A percentile compares a stretch with the other conserved stretches of the same genome.
Conservation (phyloP, 2,888 invertebrate genomes). For the Phyto melanocephala region DNA sequence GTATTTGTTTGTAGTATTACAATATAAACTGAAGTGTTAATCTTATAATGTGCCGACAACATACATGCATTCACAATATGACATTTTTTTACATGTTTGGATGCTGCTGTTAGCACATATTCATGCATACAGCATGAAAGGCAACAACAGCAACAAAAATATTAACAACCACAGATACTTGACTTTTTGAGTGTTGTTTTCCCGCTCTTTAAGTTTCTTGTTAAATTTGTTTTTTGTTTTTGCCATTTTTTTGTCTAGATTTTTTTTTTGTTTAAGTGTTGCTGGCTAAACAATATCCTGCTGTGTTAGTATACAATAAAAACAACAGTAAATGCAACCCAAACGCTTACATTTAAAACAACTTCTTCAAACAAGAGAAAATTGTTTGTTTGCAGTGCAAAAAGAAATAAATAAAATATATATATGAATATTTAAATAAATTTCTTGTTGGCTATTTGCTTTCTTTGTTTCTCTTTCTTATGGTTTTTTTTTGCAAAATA, state of each 20-base stretch:
- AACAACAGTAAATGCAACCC: constrained; percentile 32
- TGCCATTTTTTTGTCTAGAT: constrained; percentile 16
- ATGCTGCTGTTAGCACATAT: constrained; percentile 14
- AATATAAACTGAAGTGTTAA: constrained; percentile 56
- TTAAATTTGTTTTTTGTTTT: constrained; percentile 24
- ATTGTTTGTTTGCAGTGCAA: not conserved
- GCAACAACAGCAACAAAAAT: constrained; percentile 14
- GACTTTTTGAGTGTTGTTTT: constrained; percentile 73
- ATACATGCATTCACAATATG: not conserved
- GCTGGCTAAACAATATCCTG: constrained; percentile 62
- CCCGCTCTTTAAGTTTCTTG: constrained; percentile 65
- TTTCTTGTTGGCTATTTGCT: not conserved
- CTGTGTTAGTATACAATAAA: constrained; percentile 44
- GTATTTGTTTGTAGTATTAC: too few species aligned
- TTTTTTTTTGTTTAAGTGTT: constrained; percentile 52
- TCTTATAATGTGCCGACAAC: constrained; percentile 35
- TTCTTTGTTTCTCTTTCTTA: not conserved
- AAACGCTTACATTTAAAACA: constrained; percentile 35
- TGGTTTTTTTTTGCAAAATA: not conserved
- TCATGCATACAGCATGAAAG: not conserved
- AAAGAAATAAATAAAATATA: not conserved
- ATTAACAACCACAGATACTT: constrained; percentile 70
- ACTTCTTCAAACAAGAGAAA: not conserved
- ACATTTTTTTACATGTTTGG: constrained; percentile 13
- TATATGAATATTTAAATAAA: constrained; percentile 25